Base-by-base conservation (phyloP, 2,888 invertebrate genomes). In the Phrixothrix hirtus region DNA sequence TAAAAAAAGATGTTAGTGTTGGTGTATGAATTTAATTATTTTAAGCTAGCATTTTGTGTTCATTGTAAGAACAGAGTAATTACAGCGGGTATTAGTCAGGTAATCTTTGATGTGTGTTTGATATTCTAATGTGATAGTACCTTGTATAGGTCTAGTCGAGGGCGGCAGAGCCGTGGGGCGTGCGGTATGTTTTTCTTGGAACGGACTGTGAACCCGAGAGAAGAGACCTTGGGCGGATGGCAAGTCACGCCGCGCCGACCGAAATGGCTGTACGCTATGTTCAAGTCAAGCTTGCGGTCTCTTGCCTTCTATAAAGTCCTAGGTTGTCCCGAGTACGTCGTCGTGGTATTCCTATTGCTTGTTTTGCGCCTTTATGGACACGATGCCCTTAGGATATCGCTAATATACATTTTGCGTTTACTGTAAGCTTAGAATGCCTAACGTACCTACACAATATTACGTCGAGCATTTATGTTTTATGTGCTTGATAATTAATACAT, bases 231-330 rank as follows among this genome's bases (percentile, higher is more conserved):
- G 53, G 53, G 31, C 52, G 30, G 34, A 44, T 39, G 39, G 52
- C 52, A 53, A 53, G 53, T 53, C 53, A 53, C 47, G 47, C 53
- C 46, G 51, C 38, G 45, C 35, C 45, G 38, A 37, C 50, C 51
- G 39, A 45, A 39, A 36, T 39, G 39, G 45, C 39, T 25, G 50
- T 13, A 32, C 21, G 7, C 21, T 7, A 7, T 21, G 21, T 26
- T 27, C 29, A 45, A 35, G 34, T 42, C 30, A 11, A 16, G 26
- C 21, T 35, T 30, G 49, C 31, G 43, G 43, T 43, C 37, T 50
- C 17, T 21, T 47, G 47, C 32, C 47, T 27, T 47, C 39, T 47
- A 47, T 9, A 46, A 37, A 36, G 35, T 32, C 30, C 44, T 16
- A 45, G 27, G 36, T 45, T 45, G 36, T 45, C 44, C 44, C 26